Percentiles rank a stretch among this genome's conserved stretches.
phyloP scores from a whole-genome alignment of 2,797 vertebrate genomes.

The Parambassis ranga region DNA sequence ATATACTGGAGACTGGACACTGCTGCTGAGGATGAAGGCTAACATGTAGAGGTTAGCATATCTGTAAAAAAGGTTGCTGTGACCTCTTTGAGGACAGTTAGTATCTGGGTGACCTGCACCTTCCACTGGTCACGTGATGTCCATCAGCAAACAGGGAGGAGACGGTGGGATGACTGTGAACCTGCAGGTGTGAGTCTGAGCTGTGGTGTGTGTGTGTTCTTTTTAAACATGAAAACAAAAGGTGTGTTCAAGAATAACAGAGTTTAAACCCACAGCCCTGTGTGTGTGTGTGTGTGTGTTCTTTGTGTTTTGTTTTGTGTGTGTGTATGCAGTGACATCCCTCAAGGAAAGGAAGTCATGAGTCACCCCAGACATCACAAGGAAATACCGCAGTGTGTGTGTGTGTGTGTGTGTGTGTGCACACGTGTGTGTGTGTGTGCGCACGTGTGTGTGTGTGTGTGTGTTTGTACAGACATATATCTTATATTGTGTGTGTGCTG shows the following conservation, averaged over 20 bases:
- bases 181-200: not conserved
- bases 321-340: constrained; percentile 13
- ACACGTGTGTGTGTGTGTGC: no score
- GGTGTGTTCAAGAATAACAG: not conserved
- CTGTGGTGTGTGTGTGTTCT: not conserved
- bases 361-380: constrained; percentile 30
- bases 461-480: constrained; percentile 10
- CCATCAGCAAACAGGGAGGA: no score
- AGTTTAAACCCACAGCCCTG: constrained; percentile 5
- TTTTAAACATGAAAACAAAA: not conserved
- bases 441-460: not conserved
- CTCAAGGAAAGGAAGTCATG: constrained; percentile 29
- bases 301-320: not conserved
- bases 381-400: not conserved
- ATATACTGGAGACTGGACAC: no score
- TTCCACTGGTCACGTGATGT: no score
- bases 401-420: no score
- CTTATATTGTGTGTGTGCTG: not conserved
- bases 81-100: no score
- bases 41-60: no score
- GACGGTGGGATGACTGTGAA: no score
- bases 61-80: no score
- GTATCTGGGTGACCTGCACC: no score
- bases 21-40: no score
- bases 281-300: constrained; percentile 1